Evolutionary conservation across 2,888 invertebrate genomes (phyloP).

Genomic region (Ochlodes sylvanus): DNA sequence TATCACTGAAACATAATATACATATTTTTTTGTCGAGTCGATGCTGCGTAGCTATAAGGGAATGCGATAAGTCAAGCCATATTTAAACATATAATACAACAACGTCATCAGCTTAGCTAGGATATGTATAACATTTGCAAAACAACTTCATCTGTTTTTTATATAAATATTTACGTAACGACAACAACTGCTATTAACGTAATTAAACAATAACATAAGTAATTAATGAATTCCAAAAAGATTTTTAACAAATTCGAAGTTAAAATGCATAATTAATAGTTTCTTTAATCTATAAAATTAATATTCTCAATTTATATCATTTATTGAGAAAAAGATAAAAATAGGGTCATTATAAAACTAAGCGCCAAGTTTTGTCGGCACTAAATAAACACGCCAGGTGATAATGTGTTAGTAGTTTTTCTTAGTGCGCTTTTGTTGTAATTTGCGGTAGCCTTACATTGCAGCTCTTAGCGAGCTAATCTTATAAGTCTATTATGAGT

Average conservation of each 20-base stretch:
- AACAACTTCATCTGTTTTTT: too few species aligned
- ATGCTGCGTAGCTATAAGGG: too few species aligned
- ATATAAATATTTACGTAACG: too few species aligned
- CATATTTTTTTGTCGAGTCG: too few species aligned
- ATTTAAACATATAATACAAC: too few species aligned
- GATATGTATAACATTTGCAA: too few species aligned
- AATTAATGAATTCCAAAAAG: not conserved
- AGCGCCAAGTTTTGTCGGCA: slow-evolving; percentile 17
- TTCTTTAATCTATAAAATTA: slow-evolving; percentile 14
- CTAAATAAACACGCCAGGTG: slow-evolving; percentile 28
- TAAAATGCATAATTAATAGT: slow-evolving; percentile 6
- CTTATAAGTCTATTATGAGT: slow-evolving; percentile 33
- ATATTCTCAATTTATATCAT: not conserved
- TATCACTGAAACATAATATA: too few species aligned
- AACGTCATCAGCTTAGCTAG: too few species aligned
- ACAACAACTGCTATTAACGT: too few species aligned
- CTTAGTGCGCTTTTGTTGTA: slow-evolving; percentile 20
- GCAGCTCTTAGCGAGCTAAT: slow-evolving; percentile 36
- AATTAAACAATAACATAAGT: not conserved
- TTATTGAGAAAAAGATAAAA: slow-evolving; percentile 1
- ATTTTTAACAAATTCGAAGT: not conserved
- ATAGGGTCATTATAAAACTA: slow-evolving; percentile 21
- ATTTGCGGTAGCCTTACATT: slow-evolving; percentile 30
- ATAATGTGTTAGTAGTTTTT: slow-evolving; percentile 21
- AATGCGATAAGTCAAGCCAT: too few species aligned